Evolutionary conservation across 2,113 vertebrate genomes (phyloP), one percentile per base, ranked within the genome.

Genomic region (Benitochromis conjunctus): DNA sequence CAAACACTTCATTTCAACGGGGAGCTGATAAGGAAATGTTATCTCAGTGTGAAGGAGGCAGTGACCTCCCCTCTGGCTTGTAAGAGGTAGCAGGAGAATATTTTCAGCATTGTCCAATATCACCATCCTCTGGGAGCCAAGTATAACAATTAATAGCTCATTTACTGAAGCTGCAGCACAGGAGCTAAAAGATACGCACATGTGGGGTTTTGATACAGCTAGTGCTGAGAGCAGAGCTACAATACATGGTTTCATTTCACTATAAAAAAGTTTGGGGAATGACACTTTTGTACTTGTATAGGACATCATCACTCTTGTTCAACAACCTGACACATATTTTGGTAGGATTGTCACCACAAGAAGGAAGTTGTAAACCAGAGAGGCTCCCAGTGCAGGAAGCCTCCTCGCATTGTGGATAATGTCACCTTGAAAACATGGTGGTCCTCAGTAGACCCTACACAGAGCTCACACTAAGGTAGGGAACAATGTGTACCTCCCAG

Each of bases 301-400:
- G 89, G 86, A 90, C 84, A 88, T 96, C 95, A 95, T 95, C 96
- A 94, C 95, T 94, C 92, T 90, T 92, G 90, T 89, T 95, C 94
- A 95, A 93, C 95, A 95, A 86, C 86, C 91, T 93, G 92, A 94
- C 95, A 95, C 90, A 82, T 96, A 94, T 95, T 95, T 95, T 86
- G 92, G 91, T 77, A 62, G 86, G 91, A 94, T 90, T 96, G 94
- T 96, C 94, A 82, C 94, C 96, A 96, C 95, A 93, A 96, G 96
- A 96, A 96, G 96, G 96, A 96, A 96, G 96, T 96, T 95, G 94
- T 96, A 96, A 96, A 96, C 86, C 81, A 74, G 90, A 94, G 90
- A 94, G 91, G 84, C 92, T 95, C 94, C 94, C 94, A 83, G 90
- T 91, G 79, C 93, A 95, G 96, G 96, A 96, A 96, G 91, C 91